Base-by-base conservation (phyloP, 2,113 vertebrate species). In the Loxodonta africana region DNA sequence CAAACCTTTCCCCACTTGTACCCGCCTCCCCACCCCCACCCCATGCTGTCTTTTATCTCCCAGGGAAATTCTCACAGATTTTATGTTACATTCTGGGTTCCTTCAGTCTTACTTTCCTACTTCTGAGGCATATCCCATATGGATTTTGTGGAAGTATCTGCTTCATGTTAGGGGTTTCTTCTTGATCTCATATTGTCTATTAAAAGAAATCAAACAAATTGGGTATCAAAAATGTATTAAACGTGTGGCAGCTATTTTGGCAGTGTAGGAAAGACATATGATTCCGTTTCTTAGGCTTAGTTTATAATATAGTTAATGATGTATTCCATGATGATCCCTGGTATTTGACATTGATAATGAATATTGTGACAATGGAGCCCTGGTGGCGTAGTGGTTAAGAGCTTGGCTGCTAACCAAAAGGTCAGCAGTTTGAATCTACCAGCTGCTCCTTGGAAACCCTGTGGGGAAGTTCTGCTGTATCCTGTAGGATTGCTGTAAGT, bases 221-320 rank as follows among this genome's bases (percentile, higher is more conserved):
- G 9, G 69, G n/a, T 48, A 62, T 69, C 21, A 93, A 48, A 88
- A 82, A 0, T 85, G 2, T 53, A 81, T 25, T 94, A 77, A 93
- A 63, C 11, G 73, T 15, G 69, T 92, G 3, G 7, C 9, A 74
- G 1, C 26, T 51, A 14, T 95, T 67, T 94, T 91, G 87, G 6
- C 53, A 91, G 17, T 77, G n/a, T 81, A 33, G 80, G 44, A 77
- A 30, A 63, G 37, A 76, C 6, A 26, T 83, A 37, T 83, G 37
- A 84, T 84, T 88, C 17, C 37, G 1, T 85, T 89, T 95, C 44
- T 37, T 73, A 46, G 44, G 1, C 62, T 86, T 93, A 5, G 5
- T 84, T 81, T 87, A 46, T 82, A 21, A 17, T 81, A 33, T 41
- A 90, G 18, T 69, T 91, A 84, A 76, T 91, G 46, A 96, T 12